Evolutionary conservation across 1,140 invertebrate species (phyloP), one percentile per base, ranked within the genome.

Genomic region (Oscheius sp.): DNA sequence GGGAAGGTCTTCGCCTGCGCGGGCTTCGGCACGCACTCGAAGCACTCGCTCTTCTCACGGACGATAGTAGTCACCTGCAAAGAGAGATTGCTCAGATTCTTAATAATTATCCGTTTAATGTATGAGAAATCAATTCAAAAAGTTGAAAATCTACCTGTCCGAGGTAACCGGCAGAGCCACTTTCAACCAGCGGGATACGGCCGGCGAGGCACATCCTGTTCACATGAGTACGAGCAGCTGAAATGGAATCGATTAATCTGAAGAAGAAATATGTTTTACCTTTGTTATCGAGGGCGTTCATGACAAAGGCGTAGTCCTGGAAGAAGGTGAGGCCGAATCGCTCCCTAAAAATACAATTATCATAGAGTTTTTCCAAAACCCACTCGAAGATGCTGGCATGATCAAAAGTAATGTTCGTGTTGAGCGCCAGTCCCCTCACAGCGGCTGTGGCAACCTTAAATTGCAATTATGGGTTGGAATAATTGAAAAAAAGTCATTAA

Each of bases 141-240:
- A n/a, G n/a, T n/a, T n/a, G n/a, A n/a, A n/a, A n/a, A n/a, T n/a
- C n/a, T n/a, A 89, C 93, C 88, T 97, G 91, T 55, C 97, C 97
- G 42, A 92, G 88, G 82, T 98, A 99, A 4, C 97, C 97, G 62
- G 95, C 91, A 20, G 95, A 95, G 15, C 95, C 97, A 81, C 93
- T 96, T 85, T 99, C 97, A 79, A 99, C 90, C 0, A 99, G 85
- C 1, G 95, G 94, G 13, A 96, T 87, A 84, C 94, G 90, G 15
- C 94, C 92, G 59, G 95, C 93, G 23, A 99, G 86, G 87, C 97
- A 99, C 92, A 99, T 94, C 36, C 97, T 89, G 87, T 99, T 99
- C 0, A 99, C 96, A 88, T 99, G 96, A 84, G 93, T 97, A 68
- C 97, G 88, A 13, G 97, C 97, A 64, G 91, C 86, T n/a, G n/a